phyloP scores from a whole-genome alignment of 2,113 vertebrate species.

The Lepisosteus oculatus region DNA sequence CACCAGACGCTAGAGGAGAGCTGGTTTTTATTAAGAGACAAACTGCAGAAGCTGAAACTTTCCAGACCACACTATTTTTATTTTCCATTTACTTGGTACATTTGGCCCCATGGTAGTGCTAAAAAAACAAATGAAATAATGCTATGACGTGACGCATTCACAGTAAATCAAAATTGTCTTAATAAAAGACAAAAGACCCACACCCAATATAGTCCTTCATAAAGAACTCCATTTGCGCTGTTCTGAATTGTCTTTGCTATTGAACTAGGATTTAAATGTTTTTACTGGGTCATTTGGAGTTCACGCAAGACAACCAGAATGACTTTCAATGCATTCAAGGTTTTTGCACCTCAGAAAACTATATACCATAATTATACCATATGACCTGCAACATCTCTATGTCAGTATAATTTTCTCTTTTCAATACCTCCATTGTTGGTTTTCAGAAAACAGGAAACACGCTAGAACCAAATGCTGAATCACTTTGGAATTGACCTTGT shows the following conservation, averaged over 20 bases:
- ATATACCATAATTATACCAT: too few species aligned
- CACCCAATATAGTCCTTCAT: too few species aligned
- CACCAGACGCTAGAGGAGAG: not conserved
- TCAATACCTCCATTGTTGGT: too few species aligned
- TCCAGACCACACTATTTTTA: not conserved
- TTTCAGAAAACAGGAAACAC: too few species aligned
- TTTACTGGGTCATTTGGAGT: not conserved
- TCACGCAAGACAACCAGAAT: not conserved
- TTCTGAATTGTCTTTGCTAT: not conserved
- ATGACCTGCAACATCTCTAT: too few species aligned
- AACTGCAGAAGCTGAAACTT: conserved; percentile 1
- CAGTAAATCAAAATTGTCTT: not conserved
- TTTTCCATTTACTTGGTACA: not conserved
- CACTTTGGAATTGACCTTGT: not conserved
- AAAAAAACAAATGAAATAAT: too few species aligned
- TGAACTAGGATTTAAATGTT: not conserved
- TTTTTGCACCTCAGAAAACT: too few species aligned
- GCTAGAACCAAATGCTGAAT: too few species aligned
- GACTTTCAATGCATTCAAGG: too few species aligned
- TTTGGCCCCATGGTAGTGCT: not conserved
- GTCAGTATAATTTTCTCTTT: too few species aligned
- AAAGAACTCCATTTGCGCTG: not conserved
- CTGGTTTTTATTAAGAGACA: not conserved
- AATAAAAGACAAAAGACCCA: too few species aligned
- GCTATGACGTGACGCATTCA: not conserved